Evolutionary conservation across 1,140 invertebrate species (phyloP).

Genomic region (Asobara japonica): DNA sequence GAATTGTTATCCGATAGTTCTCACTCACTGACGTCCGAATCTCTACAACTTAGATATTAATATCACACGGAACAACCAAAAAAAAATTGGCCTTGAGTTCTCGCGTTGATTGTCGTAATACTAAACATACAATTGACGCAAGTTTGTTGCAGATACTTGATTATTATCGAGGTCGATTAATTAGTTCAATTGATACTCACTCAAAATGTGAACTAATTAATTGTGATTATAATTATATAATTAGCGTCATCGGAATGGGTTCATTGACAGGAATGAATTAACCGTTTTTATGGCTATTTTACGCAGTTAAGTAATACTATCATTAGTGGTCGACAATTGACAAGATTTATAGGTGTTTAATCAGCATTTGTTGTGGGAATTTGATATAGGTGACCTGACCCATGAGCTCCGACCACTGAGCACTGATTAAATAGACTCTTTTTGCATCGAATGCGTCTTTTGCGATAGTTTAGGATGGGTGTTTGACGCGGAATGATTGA

Average conservation of each 20-base stretch:
- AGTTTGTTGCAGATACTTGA: neutral
- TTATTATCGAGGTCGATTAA: neutral
- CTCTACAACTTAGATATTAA: neutral
- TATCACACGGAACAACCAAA: neutral
- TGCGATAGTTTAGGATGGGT: neutral
- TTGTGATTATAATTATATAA: constrained; percentile 4
- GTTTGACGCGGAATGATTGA: neutral
- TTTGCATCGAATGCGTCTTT: neutral
- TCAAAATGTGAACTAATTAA: neutral
- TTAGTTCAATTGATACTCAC: neutral
- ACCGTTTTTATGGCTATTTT: neutral
- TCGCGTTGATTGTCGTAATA: too few species aligned
- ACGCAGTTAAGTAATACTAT: constrained; percentile 2
- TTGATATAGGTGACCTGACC: neutral
- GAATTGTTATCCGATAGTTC: neutral
- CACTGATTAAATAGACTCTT: neutral
- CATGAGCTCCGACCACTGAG: neutral
- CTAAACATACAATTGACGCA: too few species aligned
- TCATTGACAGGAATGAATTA: neutral
- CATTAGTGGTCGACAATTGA: neutral
- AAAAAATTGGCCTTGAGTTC: neutral
- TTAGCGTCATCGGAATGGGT: neutral
- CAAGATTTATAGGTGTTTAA: neutral
- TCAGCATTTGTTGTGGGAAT: neutral
- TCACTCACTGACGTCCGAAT: neutral